Conservation (phyloP, 2,113 vertebrate species). For the Pheucticus melanocephalus region DNA sequence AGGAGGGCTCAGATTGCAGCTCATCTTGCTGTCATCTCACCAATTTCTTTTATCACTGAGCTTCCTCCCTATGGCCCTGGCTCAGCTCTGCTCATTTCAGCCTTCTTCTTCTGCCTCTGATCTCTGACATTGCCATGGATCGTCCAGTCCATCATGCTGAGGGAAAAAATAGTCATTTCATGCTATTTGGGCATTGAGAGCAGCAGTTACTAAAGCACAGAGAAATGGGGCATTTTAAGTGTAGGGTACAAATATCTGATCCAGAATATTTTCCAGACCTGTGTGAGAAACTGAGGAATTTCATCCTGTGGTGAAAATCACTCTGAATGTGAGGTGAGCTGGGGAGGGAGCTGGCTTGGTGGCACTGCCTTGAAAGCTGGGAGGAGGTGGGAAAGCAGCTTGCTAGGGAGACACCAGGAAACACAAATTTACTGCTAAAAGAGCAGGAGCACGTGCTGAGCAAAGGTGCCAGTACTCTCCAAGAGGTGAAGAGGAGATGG, state of each 20-base stretch:
- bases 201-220: neutral
- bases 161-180: neutral
- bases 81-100: neutral
- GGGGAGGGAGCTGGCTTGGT: neutral
- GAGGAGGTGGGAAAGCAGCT: neutral
- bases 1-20: neutral
- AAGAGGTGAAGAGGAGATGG: neutral
- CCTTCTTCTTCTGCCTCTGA: neutral
- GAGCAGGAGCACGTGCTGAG: neutral
- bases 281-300: neutral
- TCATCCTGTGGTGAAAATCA: neutral
- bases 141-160: neutral
- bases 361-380: neutral
- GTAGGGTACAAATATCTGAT: neutral
- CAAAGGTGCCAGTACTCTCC: neutral
- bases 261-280: neutral
- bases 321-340: neutral
- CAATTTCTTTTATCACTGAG: neutral
- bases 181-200: neutral
- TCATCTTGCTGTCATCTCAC: constrained; percentile 7
- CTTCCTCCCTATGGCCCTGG: neutral
- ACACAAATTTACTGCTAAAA: neutral
- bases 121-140: neutral
- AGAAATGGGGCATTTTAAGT: neutral
- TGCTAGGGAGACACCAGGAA: neutral